phyloP scores from a whole-genome alignment of 2,113 vertebrate species.

The Parotia lawesii region DNA sequence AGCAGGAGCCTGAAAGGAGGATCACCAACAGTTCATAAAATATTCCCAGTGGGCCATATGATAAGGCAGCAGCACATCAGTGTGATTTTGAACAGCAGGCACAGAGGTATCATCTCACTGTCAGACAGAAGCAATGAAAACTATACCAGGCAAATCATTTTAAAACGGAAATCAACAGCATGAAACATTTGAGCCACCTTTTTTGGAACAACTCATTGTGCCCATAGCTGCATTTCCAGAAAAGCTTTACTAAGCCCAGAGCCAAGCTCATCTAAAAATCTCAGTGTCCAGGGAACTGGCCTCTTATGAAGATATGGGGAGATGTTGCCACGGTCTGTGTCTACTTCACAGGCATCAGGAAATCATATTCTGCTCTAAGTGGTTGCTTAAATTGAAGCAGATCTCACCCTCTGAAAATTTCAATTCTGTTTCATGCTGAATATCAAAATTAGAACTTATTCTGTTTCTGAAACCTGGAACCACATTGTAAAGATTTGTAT shows the following conservation, averaged over 20 bases:
- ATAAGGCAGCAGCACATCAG: not conserved
- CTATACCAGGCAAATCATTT: not conserved
- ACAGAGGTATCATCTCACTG: not conserved
- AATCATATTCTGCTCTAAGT: not conserved
- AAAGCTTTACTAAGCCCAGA: not conserved
- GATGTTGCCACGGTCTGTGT: not conserved
- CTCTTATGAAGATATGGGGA: not conserved
- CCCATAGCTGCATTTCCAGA: not conserved
- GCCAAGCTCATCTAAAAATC: not conserved
- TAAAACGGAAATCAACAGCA: not conserved
- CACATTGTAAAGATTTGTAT: not conserved
- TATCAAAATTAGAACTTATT: not conserved
- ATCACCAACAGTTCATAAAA: not conserved
- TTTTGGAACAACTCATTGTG: not conserved
- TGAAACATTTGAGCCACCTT: not conserved
- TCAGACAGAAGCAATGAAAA: not conserved
- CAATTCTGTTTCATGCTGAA: not conserved
- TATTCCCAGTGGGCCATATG: not conserved
- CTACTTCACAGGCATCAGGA: not conserved
- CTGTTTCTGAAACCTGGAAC: not conserved
- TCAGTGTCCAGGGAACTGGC: not conserved
- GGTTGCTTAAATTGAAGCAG: not conserved
- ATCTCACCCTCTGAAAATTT: accelerated
- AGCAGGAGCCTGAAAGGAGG: not conserved
- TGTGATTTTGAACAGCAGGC: not conserved